Conservation (phyloP, 2,797 vertebrate species). For the Delichon dasypus region DNA sequence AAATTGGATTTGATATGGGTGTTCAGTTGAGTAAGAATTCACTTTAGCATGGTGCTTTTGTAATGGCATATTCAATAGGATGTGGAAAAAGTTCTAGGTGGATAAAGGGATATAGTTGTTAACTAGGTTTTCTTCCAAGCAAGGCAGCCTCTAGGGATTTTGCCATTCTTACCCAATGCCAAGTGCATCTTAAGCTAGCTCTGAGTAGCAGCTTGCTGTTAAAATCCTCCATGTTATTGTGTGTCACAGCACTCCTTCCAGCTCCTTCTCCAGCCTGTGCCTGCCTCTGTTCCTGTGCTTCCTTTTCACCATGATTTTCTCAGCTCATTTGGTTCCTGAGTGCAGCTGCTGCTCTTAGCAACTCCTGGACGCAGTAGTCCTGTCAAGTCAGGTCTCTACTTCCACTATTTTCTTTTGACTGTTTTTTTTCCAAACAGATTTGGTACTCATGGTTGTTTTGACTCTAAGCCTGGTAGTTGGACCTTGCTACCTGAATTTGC, state of each 20-base stretch:
- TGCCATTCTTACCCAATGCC: background rate
- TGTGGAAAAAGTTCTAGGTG: background rate
- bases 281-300: background rate
- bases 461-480: background rate
- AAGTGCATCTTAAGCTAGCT: background rate
- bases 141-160: background rate
- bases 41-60: background rate
- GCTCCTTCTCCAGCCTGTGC: background rate
- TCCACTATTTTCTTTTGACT: background rate
- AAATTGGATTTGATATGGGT: background rate
- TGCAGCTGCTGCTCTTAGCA: background rate
- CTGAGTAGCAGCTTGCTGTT: background rate
- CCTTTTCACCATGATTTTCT: background rate
- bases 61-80: background rate
- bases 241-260: background rate
- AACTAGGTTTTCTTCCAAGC: background rate
- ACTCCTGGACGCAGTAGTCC: background rate
- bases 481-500: background rate
- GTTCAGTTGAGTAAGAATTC: rapidly evolving
- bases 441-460: background rate
- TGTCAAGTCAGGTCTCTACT: background rate
- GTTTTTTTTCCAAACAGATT: background rate
- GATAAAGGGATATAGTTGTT: background rate
- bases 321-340: background rate
- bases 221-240: rapidly evolving